These are phyloP conservation scores for Morone chrysops DNA, from an alignment of 2,113 vertebrate species.

Conservation along the genomic window DNA sequence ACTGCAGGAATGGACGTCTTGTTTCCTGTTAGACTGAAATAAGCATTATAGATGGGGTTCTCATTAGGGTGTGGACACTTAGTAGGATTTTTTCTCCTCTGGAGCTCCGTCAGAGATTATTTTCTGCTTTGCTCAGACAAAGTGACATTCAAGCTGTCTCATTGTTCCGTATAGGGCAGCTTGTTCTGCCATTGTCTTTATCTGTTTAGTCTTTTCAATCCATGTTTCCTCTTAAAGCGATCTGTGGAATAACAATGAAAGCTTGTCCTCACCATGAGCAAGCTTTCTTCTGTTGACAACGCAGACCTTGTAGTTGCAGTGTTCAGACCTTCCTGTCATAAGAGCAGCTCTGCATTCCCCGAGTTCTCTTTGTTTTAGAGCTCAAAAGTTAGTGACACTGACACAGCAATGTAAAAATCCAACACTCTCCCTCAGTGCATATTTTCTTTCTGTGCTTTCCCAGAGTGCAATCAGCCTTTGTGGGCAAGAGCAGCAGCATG, in stretches of 20 bases:
- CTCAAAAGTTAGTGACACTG: neutral
- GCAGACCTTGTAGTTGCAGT: constrained; percentile 5
- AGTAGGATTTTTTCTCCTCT: neutral
- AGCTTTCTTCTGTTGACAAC: constrained; percentile 16
- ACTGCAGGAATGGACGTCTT: neutral
- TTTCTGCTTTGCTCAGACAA: neutral
- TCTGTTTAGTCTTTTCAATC: neutral
- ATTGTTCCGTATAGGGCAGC: neutral
- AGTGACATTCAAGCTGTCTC: neutral
- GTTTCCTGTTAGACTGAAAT: neutral
- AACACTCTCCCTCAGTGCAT: neutral
- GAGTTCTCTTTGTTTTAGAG: neutral
- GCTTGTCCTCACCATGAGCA: neutral
- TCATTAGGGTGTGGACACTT: neutral
- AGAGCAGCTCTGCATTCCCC: neutral
- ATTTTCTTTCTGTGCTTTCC: neutral
- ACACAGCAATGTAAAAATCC: neutral
- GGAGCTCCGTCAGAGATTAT: neutral
- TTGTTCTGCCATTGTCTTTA: constrained; percentile 13
- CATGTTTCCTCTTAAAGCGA: constrained; percentile 4
- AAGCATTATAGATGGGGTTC: neutral
- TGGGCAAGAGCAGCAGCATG: neutral
- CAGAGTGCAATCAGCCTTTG: neutral
- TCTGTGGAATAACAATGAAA: neutral
- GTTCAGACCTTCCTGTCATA: neutral